Evolutionary conservation across 2,888 invertebrate species (phyloP).

Genomic region (Drosophila ustulata): DNA sequence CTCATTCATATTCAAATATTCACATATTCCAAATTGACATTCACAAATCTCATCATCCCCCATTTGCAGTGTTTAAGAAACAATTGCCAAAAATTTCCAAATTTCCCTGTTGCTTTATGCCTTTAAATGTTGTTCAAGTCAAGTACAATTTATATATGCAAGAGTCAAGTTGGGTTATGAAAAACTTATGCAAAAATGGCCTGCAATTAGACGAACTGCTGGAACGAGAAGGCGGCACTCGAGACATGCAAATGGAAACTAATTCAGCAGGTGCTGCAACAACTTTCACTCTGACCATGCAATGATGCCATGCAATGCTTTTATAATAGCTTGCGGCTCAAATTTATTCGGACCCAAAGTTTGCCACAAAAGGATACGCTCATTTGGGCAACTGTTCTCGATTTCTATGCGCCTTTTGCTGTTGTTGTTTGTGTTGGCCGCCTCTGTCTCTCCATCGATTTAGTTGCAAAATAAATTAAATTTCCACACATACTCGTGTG

Average conservation of each 20-base stretch:
- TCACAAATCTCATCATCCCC: slow-evolving; percentile 33
- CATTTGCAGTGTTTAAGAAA: slow-evolving; percentile 18
- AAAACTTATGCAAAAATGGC: slow-evolving; percentile 44
- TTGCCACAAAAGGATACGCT: slow-evolving; percentile 38
- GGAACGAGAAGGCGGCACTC: slow-evolving; percentile 20
- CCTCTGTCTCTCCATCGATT: slow-evolving; percentile 58
- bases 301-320: slow-evolving; percentile 1
- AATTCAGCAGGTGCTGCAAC: slow-evolving; percentile 34
- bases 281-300: slow-evolving; percentile 21
- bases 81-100: slow-evolving; percentile 4
- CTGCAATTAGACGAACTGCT: slow-evolving; percentile 47
- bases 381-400: slow-evolving; percentile 52
- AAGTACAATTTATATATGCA: slow-evolving; percentile 3
- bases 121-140: slow-evolving; percentile 27
- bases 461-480: slow-evolving; percentile 73
- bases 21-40: slow-evolving; percentile 32
- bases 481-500: slow-evolving; percentile 37
- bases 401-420: slow-evolving; percentile 16
- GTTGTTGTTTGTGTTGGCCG: neutral
- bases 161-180: slow-evolving; percentile 40
- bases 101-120: neutral
- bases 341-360: slow-evolving; percentile 35
- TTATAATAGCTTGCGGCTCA: slow-evolving; percentile 10
- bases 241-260: slow-evolving; percentile 43
- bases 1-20: slow-evolving; percentile 8